These are phyloP conservation scores for Ips nitidus DNA, from an alignment of 1,140 invertebrate species.

Conservation along the genomic window DNA sequence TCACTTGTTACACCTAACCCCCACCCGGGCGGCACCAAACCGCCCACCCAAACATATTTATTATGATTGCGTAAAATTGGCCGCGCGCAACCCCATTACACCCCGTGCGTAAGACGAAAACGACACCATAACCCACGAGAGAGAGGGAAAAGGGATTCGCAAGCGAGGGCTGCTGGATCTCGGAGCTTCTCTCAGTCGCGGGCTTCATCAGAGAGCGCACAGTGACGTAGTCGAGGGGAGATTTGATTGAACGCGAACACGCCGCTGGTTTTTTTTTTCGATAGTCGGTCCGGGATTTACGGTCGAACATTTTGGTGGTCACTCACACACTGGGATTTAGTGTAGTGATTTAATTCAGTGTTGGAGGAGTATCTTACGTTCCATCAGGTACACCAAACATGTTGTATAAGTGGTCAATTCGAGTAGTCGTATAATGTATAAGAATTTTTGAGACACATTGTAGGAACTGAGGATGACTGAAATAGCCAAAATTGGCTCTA, in stretches of 20 bases:
- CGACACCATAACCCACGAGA: conserved; percentile 13
- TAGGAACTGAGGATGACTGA: too few relatives aligned
- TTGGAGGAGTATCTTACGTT: too few relatives aligned
- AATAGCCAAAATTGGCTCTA: too few relatives aligned
- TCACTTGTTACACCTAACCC: conserved; percentile 36
- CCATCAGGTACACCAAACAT: too few relatives aligned
- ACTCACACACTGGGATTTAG: too few relatives aligned
- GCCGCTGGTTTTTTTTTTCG: conserved; percentile 6
- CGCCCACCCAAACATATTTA: conserved; percentile 42
- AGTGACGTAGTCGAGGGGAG: conserved; percentile 21
- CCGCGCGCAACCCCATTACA: conserved; percentile 36
- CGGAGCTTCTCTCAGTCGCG: conserved; percentile 34
- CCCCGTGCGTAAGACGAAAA: conserved; percentile 17
- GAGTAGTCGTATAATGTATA: too few relatives aligned
- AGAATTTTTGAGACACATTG: too few relatives aligned
- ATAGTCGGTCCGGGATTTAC: background rate
- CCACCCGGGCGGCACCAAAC: conserved; percentile 16
- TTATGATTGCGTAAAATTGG: conserved; percentile 46
- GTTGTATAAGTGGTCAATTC: too few relatives aligned
- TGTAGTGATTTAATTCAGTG: too few relatives aligned
- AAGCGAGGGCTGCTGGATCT: conserved; percentile 40
- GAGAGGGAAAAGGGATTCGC: conserved; percentile 40
- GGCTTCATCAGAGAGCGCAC: conserved; percentile 15
- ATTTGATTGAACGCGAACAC: conserved; percentile 14
- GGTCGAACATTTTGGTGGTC: too few relatives aligned